A percentile compares a stretch with the other conserved stretches of the same genome.
Evolutionary conservation across 2,888 invertebrate genomes (phyloP).

Genomic region (Ennomos erosarius): DNA sequence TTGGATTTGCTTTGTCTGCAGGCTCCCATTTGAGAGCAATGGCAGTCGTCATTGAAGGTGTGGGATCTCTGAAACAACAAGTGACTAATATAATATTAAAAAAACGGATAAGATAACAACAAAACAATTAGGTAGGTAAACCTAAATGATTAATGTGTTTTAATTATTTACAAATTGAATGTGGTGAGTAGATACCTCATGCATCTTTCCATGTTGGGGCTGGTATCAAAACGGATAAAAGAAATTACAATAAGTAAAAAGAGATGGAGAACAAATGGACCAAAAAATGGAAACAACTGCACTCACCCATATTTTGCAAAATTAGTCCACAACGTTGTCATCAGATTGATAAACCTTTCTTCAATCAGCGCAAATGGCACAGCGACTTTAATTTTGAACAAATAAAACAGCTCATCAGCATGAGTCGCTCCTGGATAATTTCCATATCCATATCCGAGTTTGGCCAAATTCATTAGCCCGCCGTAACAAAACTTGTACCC

Average conservation of each 20-base stretch:
- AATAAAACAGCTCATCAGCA: slow-evolving; percentile 77
- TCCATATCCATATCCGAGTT: slow-evolving; percentile 56
- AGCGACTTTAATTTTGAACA: slow-evolving; percentile 62
- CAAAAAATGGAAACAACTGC: not conserved
- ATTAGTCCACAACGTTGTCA: slow-evolving; percentile 73
- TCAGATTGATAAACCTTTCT: slow-evolving; percentile 54
- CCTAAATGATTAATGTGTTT: too few species aligned
- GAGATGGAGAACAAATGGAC: too few species aligned
- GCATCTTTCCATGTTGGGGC: too few species aligned
- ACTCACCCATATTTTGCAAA: slow-evolving; percentile 75
- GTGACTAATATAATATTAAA: too few species aligned
- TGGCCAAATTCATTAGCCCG: slow-evolving; percentile 71
- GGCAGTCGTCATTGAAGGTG: slow-evolving; percentile 46
- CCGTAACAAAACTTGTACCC: slow-evolving; percentile 67
- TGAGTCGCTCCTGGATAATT: slow-evolving; percentile 71
- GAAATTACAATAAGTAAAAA: too few species aligned
- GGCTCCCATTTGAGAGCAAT: slow-evolving; percentile 60
- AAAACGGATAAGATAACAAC: too few species aligned
- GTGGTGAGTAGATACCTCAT: too few species aligned
- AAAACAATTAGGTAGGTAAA: too few species aligned
- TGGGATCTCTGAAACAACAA: slow-evolving; percentile 62
- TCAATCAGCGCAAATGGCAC: slow-evolving; percentile 55
- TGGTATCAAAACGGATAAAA: too few species aligned
- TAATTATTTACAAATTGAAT: too few species aligned
- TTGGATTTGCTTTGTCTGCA: slow-evolving; percentile 48